phyloP scores from a whole-genome alignment of 1,140 invertebrate species.

The Sogatella furcifera region DNA sequence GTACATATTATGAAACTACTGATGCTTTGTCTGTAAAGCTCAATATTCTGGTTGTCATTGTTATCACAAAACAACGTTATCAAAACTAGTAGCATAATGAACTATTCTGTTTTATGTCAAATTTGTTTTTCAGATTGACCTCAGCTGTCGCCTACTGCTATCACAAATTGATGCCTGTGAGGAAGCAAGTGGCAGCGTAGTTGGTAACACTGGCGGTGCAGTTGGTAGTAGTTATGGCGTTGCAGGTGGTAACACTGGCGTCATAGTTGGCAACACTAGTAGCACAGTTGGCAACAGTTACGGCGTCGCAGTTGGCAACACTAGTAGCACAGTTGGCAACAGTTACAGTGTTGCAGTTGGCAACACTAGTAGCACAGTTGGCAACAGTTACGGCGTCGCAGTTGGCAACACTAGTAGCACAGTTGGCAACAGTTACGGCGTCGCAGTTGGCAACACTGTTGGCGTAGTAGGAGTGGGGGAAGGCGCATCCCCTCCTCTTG shows the following conservation, averaged over 20 bases:
- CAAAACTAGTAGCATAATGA: no score
- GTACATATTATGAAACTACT: no score
- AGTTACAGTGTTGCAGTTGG: background rate
- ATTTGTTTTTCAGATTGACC: slow-evolving; percentile 5
- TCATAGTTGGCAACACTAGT: no score
- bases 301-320: background rate
- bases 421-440: background rate
- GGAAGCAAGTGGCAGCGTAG: background rate
- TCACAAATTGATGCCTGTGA: slow-evolving; percentile 8
- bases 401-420: background rate
- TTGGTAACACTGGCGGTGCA: no score
- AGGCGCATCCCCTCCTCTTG: background rate
- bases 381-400: background rate
- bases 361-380: background rate
- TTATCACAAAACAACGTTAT: no score
- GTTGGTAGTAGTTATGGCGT: background rate
- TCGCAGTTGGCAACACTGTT: slow-evolving; percentile 1
- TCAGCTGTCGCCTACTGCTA: slow-evolving; percentile 4
- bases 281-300: background rate
- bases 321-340: background rate
- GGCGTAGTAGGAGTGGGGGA: background rate
- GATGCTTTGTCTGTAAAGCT: no score
- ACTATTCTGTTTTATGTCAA: no score
- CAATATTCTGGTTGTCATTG: no score
- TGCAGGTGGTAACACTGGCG: background rate